Base-by-base conservation (phyloP, 2,888 invertebrate species). In the Erebia aethiops region DNA sequence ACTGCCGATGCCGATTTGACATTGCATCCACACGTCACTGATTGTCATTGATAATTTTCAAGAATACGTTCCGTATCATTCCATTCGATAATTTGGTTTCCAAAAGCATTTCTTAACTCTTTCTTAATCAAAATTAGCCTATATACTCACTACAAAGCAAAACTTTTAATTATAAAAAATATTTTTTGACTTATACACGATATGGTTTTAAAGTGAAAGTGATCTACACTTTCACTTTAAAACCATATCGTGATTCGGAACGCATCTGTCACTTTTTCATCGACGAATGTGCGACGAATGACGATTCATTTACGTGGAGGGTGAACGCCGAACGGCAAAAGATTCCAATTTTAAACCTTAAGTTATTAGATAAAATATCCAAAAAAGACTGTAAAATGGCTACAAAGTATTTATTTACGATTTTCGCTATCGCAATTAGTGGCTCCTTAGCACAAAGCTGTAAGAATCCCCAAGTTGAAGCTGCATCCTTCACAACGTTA, bases 401-500 rank as follows among this genome's bases (percentile, higher is more conserved):
- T 87, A 85, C 89, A 87, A 91, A 92, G 83, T 84, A 84, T 77
- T 76, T 87, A 68, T 69, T 88, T 74, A 79, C 84, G 71, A 74
- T 89, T 58, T 76, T 90, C 71, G 84, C 85, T 14, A 61, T 91
- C 26, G 85, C 84, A 54, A 81, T 84, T 26, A 79, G 82, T 74
- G 82, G 85, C 46, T 82, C 82, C 3, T 76, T 84, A 3, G 89
- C 87, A 13, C 82, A 89, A 67, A 87, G 83, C 75, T 93, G 92
- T 81, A 83, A 87, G 76, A 95, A 95, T 80, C 96, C 96, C 7
- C 94, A 96, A 92, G 95, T 96, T 13, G 94, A 95, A 71, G 95
- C 97, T n/a, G 95, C 95, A 67, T 95, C 96, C 0, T 99, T 98
- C 89, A 98, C 98, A 62, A 98, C 98, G 18, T 95, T 96, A 87